Base-by-base conservation (phyloP, 1,140 invertebrate genomes). In the Drosophila bocki region DNA sequence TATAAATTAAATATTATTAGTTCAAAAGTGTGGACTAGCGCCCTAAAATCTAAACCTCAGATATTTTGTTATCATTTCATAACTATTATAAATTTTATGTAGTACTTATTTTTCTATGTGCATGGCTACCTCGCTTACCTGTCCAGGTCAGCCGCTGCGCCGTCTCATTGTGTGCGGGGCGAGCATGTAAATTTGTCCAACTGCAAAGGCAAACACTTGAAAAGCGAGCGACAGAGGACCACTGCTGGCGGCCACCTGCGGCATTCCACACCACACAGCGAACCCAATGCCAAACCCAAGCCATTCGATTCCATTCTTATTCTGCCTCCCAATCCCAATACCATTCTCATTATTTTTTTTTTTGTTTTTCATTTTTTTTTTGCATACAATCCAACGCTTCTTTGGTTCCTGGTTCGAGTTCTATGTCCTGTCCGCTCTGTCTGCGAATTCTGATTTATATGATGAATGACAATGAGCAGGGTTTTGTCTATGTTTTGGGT, bases 181-280 rank as follows among this genome's bases (percentile, higher is more conserved):
- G 63, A 64, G 82, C 78, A 86, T 86, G 82, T 86, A 86, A 86
- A 86, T 86, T 86, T 86, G 82, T 86, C 82, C 82, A 81, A 81
- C 68, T 82, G 82, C 82, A 81, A 85, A 75, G 82, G 67, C 82
- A 85, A 85, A 85, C 82, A 85, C 82, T 86, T 81, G 82, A 81
- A 84, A 71, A 47, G 71, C 45, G 45, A 76, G 58, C 48, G 76
- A 67, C 67, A 60, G 63, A 78, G 77, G 48, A 50, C 64, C 57
- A 57, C 59, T 69, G 77, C 50, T 75, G 77, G 69, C 57, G 75
- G 75, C 75, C 82, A 85, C 82, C 82, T 85, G 82, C 82, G 78
- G 69, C 75, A 81, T 81, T 85, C 72, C 78, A 76, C 53, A 61
- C 44, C 69, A 50, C 67, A 51, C 42, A 42, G 53, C 35, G 35